A percentile compares a stretch with the other conserved stretches of the same genome.
phyloP scores from a whole-genome alignment of 1,140 invertebrate species.

The Papilio dardanus region DNA sequence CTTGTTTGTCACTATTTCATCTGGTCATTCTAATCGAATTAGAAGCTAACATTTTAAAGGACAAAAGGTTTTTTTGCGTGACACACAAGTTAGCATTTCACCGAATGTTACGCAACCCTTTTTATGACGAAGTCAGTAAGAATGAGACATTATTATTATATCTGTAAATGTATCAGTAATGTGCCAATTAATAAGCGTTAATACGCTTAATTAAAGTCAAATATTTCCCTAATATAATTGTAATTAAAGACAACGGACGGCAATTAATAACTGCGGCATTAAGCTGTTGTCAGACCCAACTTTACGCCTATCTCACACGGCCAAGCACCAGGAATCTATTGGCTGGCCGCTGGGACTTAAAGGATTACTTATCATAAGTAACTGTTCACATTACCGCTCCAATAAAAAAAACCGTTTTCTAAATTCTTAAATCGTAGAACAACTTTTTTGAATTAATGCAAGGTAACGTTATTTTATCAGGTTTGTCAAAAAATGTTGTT shows the following conservation, averaged over 20 bases:
- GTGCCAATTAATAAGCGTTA: too few species aligned
- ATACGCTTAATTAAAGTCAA: neutral
- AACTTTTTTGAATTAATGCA: neutral
- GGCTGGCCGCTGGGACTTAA: conserved; percentile 25
- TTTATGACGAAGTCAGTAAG: neutral
- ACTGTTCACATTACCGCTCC: neutral
- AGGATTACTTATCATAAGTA: conserved; percentile 30
- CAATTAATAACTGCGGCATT: conserved; percentile 21
- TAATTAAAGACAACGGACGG: conserved; percentile 3
- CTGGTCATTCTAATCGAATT: neutral
- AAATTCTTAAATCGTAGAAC: neutral
- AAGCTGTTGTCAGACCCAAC: conserved; percentile 21
- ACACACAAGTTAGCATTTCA: neutral
- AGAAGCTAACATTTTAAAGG: neutral
- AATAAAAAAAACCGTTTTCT: neutral
- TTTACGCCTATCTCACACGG: conserved; percentile 24
- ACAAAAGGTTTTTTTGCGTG: neutral
- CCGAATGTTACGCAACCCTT: neutral
- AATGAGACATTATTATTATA: neutral
- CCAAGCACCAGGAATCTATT: conserved; percentile 28
- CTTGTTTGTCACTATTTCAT: neutral
- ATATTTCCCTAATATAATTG: neutral
- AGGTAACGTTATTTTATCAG: neutral
- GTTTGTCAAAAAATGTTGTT: too few species aligned
- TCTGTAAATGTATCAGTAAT: neutral